A percentile compares a stretch with the other conserved stretches of the same genome.
Evolutionary conservation across 2,797 vertebrate genomes (phyloP).

Genomic region (Buceros bicornis): DNA sequence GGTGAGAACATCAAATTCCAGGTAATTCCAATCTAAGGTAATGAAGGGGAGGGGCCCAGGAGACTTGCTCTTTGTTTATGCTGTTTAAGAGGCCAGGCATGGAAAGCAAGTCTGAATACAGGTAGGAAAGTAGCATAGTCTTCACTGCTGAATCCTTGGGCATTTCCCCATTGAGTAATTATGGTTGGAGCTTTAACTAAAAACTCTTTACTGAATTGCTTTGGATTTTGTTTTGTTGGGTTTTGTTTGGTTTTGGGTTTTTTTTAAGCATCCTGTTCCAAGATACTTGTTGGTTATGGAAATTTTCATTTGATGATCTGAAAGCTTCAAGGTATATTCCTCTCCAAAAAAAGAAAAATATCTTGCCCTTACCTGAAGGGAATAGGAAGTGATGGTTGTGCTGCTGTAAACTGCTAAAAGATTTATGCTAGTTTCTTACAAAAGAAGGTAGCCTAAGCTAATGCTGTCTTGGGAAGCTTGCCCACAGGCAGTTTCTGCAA

Average conservation of each 20-base stretch:
- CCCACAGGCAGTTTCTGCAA: background rate
- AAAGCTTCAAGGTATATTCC: background rate
- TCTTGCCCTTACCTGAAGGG: background rate
- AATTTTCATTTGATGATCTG: background rate
- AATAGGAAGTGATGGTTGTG: background rate
- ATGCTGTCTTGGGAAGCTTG: background rate
- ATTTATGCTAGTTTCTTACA: background rate
- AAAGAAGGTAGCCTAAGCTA: background rate
- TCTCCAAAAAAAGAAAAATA: background rate
- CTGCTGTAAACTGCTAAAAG: background rate
- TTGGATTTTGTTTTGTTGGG: background rate
- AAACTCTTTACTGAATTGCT: background rate
- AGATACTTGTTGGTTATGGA: background rate
- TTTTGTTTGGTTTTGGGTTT: background rate
- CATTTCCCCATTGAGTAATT: background rate
- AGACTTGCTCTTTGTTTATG: background rate
- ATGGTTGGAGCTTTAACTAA: background rate
- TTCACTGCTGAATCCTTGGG: background rate
- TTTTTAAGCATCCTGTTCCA: background rate
- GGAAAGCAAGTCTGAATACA: background rate
- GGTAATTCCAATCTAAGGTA: background rate
- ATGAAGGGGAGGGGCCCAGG: background rate
- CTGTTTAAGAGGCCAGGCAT: background rate
- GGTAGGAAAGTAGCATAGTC: accelerated
- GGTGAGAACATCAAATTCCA: background rate